Evolutionary conservation across 2,797 vertebrate genomes (phyloP), one percentile per base, ranked within the genome.

Genomic region (Bufotes viridis): DNA sequence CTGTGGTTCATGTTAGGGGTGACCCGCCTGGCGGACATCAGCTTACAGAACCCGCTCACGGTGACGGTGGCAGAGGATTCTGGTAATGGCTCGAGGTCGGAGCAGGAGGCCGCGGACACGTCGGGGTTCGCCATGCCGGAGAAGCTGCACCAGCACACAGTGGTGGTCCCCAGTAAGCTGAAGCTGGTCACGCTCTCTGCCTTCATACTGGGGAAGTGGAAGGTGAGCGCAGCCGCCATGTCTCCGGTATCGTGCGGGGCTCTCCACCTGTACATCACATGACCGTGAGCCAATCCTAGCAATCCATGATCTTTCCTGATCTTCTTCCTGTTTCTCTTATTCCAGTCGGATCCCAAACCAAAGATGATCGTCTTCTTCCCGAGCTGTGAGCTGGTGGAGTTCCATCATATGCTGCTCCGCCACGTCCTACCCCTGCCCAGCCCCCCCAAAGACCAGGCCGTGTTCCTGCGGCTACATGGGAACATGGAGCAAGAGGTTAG

Each of bases 401-500:
- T 96, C 92, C 90, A 96, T 90, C 91, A 93, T 1, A 83, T 53
- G 57, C 93, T 96, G 79, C 91, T 96, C 78, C 72, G 90, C 3
- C 93, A 93, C 42, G 94, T 95, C 89, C 93, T 96, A 86, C 81
- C 81, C 0, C 7, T 67, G 0, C 88, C 80, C 29, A 22, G 0
- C 76, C 53, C 51, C 0, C 6, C 18, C 0, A 42, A 26, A 17
- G 65, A 85, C 4, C 6, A 65, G 14, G 8, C 15, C 2, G 58
- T 87, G 14, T 97, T 98, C 90, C 93, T 96, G 11, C 96, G 95
- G 88, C 96, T 99, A 91, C 98, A 99, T 0, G 98, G 98, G 15
- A 94, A 93, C 94, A 96, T 99, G 98, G 96, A 96, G 18, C 98
- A 99, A 92, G 96, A 97, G 96, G 98, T 99, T 7, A 22, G 42